A percentile compares a stretch with the other conserved stretches of the same genome.
Evolutionary conservation across 2,797 vertebrate genomes (phyloP).

Genomic region (Sebastes glaucus): DNA sequence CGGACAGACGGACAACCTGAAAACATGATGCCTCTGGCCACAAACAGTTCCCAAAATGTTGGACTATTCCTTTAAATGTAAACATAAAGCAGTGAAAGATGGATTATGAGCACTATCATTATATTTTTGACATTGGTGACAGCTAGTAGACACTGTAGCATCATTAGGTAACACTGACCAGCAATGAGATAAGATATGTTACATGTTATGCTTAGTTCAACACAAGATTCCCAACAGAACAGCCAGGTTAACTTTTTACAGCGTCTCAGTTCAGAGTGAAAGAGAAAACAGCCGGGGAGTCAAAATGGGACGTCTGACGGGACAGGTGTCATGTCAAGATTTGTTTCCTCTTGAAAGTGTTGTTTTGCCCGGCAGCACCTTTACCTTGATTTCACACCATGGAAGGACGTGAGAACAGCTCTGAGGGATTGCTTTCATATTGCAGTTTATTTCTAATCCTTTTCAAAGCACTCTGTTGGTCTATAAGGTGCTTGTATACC

Average conservation of each 20-base stretch:
- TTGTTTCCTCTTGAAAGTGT: neutral
- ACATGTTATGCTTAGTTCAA: no score
- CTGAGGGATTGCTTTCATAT: neutral
- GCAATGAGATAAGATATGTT: no score
- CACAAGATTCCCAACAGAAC: neutral
- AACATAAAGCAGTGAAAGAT: neutral
- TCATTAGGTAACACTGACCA: neutral
- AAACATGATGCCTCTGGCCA: no score
- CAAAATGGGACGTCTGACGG: neutral
- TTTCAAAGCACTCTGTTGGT: neutral
- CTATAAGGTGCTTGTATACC: neutral
- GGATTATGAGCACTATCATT: neutral
- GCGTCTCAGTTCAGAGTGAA: no score
- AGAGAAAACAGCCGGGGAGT: neutral
- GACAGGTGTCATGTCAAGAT: neutral
- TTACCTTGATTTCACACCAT: no score
- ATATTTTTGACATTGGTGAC: neutral
- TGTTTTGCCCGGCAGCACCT: no score
- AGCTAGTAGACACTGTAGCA: neutral
- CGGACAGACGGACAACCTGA: no score
- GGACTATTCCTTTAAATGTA: neutral
- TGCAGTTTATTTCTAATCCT: neutral
- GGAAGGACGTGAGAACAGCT: neutral
- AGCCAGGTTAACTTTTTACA: neutral
- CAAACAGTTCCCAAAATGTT: no score